phyloP scores from a whole-genome alignment of 2,888 invertebrate species.

The Hypselothyrea guttata region DNA sequence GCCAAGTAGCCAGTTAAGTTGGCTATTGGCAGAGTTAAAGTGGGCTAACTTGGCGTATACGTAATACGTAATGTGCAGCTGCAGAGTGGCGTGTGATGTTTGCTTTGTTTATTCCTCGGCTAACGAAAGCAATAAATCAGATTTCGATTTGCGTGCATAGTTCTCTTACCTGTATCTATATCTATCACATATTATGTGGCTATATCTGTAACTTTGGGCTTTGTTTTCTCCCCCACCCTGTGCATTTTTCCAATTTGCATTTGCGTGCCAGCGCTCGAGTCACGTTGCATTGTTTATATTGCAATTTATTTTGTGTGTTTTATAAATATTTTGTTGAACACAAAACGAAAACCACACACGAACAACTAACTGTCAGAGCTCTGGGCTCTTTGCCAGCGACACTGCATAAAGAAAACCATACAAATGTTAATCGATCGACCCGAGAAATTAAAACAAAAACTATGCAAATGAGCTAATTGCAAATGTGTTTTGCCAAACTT shows the following conservation, averaged over 20 bases:
- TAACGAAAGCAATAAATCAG: constrained; percentile 47
- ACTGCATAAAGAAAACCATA: constrained; percentile 35
- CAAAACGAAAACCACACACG: constrained; percentile 7
- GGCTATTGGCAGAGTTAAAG: too few species aligned
- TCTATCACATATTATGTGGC: not conserved
- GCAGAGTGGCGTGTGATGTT: constrained; percentile 11
- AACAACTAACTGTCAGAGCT: not conserved
- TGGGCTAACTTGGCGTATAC: constrained; percentile 43
- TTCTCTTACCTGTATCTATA: constrained; percentile 5
- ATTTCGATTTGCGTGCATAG: constrained; percentile 44
- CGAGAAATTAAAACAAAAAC: constrained; percentile 65
- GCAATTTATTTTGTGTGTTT: constrained; percentile 52
- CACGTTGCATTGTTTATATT: constrained; percentile 56
- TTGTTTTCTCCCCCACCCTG: constrained; percentile 25
- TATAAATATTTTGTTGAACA: constrained; percentile 42
- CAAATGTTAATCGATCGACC: constrained; percentile 66
- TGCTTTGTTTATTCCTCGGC: constrained; percentile 16
- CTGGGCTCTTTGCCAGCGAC: too few species aligned
- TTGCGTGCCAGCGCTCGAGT: constrained; percentile 59
- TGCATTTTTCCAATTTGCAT: constrained; percentile 34
- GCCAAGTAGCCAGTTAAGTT: too few species aligned
- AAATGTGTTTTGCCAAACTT: constrained; percentile 39
- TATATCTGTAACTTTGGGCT: constrained; percentile 3
- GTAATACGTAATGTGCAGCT: constrained; percentile 45
- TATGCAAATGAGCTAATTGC: constrained; percentile 61